Evolutionary conservation across 1,140 invertebrate genomes (phyloP).

Genomic region (Drosophila bifasciata): DNA sequence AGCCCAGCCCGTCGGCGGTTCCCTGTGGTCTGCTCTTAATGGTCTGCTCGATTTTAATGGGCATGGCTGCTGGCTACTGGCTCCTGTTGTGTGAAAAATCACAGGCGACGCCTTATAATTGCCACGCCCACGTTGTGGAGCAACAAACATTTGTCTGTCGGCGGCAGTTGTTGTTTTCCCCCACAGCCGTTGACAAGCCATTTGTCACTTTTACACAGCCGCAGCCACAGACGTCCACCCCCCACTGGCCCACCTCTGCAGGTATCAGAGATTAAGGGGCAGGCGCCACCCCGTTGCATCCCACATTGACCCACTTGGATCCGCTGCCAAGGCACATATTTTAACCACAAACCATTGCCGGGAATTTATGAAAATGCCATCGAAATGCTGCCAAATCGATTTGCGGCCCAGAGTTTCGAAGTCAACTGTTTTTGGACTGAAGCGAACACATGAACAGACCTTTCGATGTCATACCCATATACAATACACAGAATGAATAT

Average conservation of each 20-base stretch:
- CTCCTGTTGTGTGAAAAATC: conserved; percentile 62
- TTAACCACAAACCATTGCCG: neutral
- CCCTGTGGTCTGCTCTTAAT: conserved; percentile 57
- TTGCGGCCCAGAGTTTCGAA: conserved; percentile 31
- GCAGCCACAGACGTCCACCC: neutral
- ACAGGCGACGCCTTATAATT: conserved; percentile 35
- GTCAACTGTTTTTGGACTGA: neutral
- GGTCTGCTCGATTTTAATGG: conserved; percentile 31
- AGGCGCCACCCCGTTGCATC: neutral
- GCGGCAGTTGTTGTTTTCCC: conserved; percentile 31
- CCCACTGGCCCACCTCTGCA: conserved; percentile 3
- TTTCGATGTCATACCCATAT: conserved; percentile 24
- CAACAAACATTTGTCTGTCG: conserved; percentile 58
- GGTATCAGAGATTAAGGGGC: conserved; percentile 28
- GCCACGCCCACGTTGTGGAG: conserved; percentile 52
- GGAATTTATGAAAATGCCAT: conserved; percentile 40
- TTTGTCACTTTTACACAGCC: conserved; percentile 71
- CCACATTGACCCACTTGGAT: conserved; percentile 39
- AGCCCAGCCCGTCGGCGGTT: conserved; percentile 1
- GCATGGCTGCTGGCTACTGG: conserved; percentile 5
- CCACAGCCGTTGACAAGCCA: conserved; percentile 63
- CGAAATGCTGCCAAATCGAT: conserved; percentile 51
- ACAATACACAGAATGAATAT: conserved; percentile 30
- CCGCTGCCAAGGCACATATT: conserved; percentile 24
- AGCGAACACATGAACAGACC: conserved; percentile 11